Evolutionary conservation across 92 coral and sea anemone species (phyloP).

Genomic region (Zoanthus sansibaricus): DNA sequence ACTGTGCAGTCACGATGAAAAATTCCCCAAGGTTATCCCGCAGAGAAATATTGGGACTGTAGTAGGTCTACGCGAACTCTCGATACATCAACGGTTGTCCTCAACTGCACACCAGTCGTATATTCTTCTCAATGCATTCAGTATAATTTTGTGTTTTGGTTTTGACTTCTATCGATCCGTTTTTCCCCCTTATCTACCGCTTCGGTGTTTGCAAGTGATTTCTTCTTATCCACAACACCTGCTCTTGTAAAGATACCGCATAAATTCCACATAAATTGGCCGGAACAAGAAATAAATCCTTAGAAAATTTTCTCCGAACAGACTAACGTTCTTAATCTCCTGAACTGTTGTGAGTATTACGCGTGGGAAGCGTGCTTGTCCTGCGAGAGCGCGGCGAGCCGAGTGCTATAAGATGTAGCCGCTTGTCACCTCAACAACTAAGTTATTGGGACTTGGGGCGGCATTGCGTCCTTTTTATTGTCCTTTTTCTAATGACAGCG

Average conservation of each 20-base stretch:
- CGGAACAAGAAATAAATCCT: slow-evolving; percentile 45
- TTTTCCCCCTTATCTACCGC: slow-evolving; percentile 52
- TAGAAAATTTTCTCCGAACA: slow-evolving; percentile 14
- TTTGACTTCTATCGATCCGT: slow-evolving; percentile 44
- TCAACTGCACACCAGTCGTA: slow-evolving; percentile 34
- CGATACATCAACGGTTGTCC: slow-evolving; percentile 15
- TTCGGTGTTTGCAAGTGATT: slow-evolving; percentile 48
- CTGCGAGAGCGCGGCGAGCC: slow-evolving; percentile 16
- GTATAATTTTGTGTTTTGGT: slow-evolving; percentile 41
- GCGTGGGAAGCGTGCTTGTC: slow-evolving; percentile 30
- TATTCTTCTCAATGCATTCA: slow-evolving; percentile 22
- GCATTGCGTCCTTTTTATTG: slow-evolving; percentile 87
- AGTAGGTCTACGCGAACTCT: slow-evolving; percentile 21
- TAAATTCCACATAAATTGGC: slow-evolving; percentile 52
- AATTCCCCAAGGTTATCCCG: slow-evolving; percentile 31
- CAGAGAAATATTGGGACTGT: slow-evolving; percentile 9
- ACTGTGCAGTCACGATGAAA: slow-evolving; percentile 8
- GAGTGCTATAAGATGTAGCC: slow-evolving; percentile 32
- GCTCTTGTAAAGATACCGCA: slow-evolving; percentile 46
- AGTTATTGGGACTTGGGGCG: slow-evolving; percentile 95
- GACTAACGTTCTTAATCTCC: slow-evolving; percentile 39
- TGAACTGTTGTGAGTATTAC: slow-evolving; percentile 13
- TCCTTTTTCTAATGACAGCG: slow-evolving; percentile 95
- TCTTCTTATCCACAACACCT: slow-evolving; percentile 50
- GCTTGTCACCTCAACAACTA: slow-evolving; percentile 98